These are phyloP conservation scores for Habropoda laboriosa DNA, from an alignment of 1,140 invertebrate species.

Conservation along the genomic window DNA sequence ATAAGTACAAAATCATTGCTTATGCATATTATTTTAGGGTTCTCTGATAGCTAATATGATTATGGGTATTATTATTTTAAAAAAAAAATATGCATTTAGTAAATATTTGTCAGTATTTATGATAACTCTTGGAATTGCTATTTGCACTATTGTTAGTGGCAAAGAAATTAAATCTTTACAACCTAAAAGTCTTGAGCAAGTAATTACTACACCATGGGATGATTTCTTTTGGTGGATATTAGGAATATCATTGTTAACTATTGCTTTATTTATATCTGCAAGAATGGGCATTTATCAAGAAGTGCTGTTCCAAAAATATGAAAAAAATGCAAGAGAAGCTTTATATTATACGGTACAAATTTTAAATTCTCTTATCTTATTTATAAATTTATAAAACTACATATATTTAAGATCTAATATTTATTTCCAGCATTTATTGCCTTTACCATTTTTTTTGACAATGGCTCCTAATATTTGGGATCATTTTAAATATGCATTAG, in stretches of 20 bases:
- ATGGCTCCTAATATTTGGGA: conserved; percentile 88
- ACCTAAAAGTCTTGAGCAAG: conserved; percentile 57
- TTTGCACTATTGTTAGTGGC: conserved; percentile 95
- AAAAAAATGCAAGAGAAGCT: conserved; percentile 97
- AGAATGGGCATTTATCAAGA: conserved; percentile 99
- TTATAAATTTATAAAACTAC: neutral
- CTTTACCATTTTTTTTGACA: conserved; percentile 92
- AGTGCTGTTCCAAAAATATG: conserved; percentile 91
- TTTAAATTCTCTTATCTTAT: neutral
- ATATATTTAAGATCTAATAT: conserved; percentile 45
- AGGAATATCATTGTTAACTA: conserved; percentile 92
- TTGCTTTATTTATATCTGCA: conserved; percentile 96
- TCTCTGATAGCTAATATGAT: conserved; percentile 98
- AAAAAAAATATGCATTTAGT: conserved; percentile 90
- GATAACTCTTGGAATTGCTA: conserved; percentile 94
- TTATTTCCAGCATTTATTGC: conserved; percentile 89
- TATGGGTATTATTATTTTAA: conserved; percentile 95
- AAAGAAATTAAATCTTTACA: conserved; percentile 83
- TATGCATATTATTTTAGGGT: conserved; percentile 85
- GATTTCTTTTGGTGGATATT: conserved; percentile 92
- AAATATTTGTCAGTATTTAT: conserved; percentile 97
- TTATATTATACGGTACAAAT: conserved; percentile 92
- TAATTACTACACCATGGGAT: conserved; percentile 75
- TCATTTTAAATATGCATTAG: conserved; percentile 85
- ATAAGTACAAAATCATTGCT: neutral